Evolutionary conservation across 2,888 invertebrate genomes (phyloP).

Genomic region (Agrilus biguttatus): DNA sequence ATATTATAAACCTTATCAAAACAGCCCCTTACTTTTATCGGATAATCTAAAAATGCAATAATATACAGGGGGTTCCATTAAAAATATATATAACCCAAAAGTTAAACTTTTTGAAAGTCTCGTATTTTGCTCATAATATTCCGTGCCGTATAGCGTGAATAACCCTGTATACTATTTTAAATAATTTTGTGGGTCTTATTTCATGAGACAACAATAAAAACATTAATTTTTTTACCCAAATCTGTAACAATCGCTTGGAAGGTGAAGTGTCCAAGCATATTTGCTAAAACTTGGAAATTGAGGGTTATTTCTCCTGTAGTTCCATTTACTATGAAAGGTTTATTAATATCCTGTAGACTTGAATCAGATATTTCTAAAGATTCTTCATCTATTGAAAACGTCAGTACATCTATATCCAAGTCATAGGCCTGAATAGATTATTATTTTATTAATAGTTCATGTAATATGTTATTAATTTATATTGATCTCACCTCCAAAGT

Average conservation of each 20-base stretch:
- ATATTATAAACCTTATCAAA: too few species aligned
- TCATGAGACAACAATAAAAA: neutral
- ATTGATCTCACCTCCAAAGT: conserved; percentile 2
- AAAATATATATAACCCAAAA: too few species aligned
- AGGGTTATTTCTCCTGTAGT: conserved; percentile 34
- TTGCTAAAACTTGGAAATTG: conserved; percentile 35
- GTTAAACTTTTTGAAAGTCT: too few species aligned
- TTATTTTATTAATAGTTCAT: neutral
- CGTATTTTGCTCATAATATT: too few species aligned
- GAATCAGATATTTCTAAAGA: conserved; percentile 19
- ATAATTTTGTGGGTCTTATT: too few species aligned
- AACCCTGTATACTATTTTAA: too few species aligned
- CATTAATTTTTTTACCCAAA: conserved; percentile 25
- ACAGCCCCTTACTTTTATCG: too few species aligned
- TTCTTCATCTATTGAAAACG: conserved; percentile 11
- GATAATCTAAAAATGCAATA: too few species aligned
- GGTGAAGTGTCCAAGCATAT: conserved; percentile 47
- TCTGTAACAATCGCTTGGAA: conserved; percentile 42
- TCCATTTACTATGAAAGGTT: conserved; percentile 29
- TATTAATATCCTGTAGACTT: conserved; percentile 28
- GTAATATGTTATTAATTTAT: conserved; percentile 8
- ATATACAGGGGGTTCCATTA: too few species aligned
- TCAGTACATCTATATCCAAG: conserved; percentile 18
- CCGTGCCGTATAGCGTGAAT: too few species aligned
- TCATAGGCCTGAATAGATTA: conserved; percentile 38